Evolutionary conservation across 2,888 invertebrate species (phyloP).

Genomic region (Galeopsomyia nigrocyanea): DNA sequence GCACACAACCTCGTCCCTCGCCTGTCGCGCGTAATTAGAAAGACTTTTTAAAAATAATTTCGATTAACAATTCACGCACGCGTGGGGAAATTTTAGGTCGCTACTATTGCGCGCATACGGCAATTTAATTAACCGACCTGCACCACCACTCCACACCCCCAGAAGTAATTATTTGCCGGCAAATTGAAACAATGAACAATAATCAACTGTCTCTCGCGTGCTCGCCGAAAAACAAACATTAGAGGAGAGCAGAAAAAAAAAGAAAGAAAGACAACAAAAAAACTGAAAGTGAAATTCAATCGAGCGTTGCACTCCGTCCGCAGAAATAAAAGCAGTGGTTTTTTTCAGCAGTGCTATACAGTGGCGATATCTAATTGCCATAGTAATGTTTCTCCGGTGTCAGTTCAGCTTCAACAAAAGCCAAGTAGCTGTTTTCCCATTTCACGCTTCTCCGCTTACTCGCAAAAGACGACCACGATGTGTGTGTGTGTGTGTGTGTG

Average conservation of each 20-base stretch:
- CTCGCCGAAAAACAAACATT: too few species aligned
- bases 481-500: conserved; percentile 1
- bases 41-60: too few species aligned
- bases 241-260: too few species aligned
- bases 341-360: conserved; percentile 3
- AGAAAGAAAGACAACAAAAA: conserved; percentile 14
- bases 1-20: too few species aligned
- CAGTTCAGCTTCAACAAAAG: conserved; percentile 42
- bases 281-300: conserved; percentile 24
- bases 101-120: too few species aligned
- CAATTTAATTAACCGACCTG: conserved; percentile 16
- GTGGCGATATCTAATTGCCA: conserved; percentile 33
- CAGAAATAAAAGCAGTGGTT: conserved; percentile 22
- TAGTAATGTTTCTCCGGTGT: conserved; percentile 15
- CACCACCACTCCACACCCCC: too few species aligned
- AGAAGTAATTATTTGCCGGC: conserved; percentile 11
- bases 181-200: conserved; percentile 21
- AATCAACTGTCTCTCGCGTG: neutral
- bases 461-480: neutral
- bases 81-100: too few species aligned
- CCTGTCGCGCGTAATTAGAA: too few species aligned
- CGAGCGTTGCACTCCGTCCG: conserved; percentile 3
- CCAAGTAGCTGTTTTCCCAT: conserved; percentile 34
- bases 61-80: too few species aligned
- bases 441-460: conserved; percentile 37